Base-by-base conservation (phyloP, 2,888 invertebrate species). In the Agrotis ipsilon region DNA sequence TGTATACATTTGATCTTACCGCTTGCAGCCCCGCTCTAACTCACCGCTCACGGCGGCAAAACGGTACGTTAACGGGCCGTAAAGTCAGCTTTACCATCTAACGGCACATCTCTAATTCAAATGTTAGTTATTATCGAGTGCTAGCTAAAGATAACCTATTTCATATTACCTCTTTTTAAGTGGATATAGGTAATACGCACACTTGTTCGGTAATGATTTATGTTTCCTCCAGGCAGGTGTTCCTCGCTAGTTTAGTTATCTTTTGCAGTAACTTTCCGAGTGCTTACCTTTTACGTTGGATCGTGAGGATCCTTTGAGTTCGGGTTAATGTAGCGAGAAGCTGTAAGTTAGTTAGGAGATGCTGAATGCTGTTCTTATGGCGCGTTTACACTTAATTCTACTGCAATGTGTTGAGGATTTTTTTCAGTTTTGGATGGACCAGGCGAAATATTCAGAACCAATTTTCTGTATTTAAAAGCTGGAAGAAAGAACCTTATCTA, bases 281-380 rank as follows among this genome's bases (percentile, higher is more conserved):
- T 79, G 65, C 78, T 79, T 80, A 82, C 68, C 74, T 78, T 79
- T 78, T 67, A 81, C 75, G 71, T 78, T 72, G 66, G 58, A 72
- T 72, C 70, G 74, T 46, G 54, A 64, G 61, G 70, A 72, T 76
- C 84, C 87, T 91, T 88, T 89, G 86, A 89, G 83, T 72, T 74
- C 57, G 54, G 45, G 82, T 88, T 89, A 86, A 91, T 88, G 88
- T 86, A 75, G 86, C 89, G 85, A 78, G 54, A 65, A 72, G 77
- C 67, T 60, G 39, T 68, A 72, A 78, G 82, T 78, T 76, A 78
- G 66, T 75, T 78, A 63, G 68, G 16, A 68, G 59, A 78, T 64
- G 62, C 55, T 63, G 19, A 39, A 65, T 63, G 61, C 32, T 57
- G 43, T n/a, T 2, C 45, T 80, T 66, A 68, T 11, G 67, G 67